phyloP scores from a whole-genome alignment of 1,140 invertebrate species.

The Aphidius gifuensis region DNA sequence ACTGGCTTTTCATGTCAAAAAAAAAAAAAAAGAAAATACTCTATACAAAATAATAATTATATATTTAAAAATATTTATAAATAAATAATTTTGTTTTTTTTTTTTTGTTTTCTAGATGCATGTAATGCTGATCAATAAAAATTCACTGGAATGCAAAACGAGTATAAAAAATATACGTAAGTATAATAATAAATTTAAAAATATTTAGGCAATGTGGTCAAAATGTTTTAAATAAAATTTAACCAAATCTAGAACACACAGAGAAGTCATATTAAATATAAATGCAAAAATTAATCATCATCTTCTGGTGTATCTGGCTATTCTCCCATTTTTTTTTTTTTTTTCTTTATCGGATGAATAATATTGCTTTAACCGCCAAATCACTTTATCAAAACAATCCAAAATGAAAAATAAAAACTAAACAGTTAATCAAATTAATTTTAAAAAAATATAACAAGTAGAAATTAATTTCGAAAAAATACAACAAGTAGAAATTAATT shows the following conservation, averaged over 20 bases:
- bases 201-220: constrained; percentile 17
- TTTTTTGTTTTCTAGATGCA: constrained; percentile 7
- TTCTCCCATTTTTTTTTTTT: constrained; percentile 1
- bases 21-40: no score
- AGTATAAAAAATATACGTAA: constrained; percentile 3
- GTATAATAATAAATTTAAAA: not conserved
- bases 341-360: not conserved
- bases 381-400: no score
- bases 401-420: no score
- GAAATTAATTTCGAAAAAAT: no score
- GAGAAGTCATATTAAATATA: no score
- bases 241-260: constrained; percentile 12
- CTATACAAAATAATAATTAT: no score
- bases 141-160: constrained; percentile 13
- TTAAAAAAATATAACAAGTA: no score
- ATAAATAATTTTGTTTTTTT: not conserved
- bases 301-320: constrained; percentile 19
- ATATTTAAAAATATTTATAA: no score
- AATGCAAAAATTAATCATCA: not conserved
- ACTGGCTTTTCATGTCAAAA: no score
- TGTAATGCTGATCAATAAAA: constrained; percentile 11
- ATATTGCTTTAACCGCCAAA: not conserved
- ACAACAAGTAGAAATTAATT: no score
- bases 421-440: no score
- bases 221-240: constrained; percentile 13